These are phyloP conservation scores for Eretmochelys imbricata DNA, from an alignment of 2,113 vertebrate species.

Conservation along the genomic window DNA sequence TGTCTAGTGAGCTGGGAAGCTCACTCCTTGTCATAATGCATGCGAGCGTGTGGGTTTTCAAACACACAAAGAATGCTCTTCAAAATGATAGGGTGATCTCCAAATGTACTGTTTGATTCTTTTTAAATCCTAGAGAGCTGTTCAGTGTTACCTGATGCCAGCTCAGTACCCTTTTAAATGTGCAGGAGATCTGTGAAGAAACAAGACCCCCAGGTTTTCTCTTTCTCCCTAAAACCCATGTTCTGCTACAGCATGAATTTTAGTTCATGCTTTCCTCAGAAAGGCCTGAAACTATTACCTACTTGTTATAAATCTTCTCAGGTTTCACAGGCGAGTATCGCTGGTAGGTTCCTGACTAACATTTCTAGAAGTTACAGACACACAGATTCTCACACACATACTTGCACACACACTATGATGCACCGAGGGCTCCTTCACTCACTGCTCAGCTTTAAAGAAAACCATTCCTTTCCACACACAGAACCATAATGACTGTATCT, in stretches of 20 bases:
- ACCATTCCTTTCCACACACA: conserved; percentile 66
- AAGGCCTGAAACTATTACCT: conserved; percentile 84
- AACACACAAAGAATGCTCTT: neutral
- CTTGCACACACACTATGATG: conserved; percentile 58
- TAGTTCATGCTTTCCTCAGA: conserved; percentile 60
- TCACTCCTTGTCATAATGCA: neutral
- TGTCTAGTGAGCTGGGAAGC: rapidly evolving
- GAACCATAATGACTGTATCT: conserved; percentile 73
- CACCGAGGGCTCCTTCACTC: conserved; percentile 59
- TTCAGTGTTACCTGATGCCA: neutral
- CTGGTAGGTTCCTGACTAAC: conserved; percentile 66
- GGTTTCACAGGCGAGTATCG: conserved; percentile 82
- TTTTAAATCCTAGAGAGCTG: neutral
- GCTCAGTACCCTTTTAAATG: conserved; percentile 36
- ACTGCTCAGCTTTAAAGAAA: conserved; percentile 66
- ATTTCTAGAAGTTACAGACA: conserved; percentile 50
- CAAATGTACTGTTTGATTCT: rapidly evolving
- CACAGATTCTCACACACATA: conserved; percentile 53
- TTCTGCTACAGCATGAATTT: conserved; percentile 76
- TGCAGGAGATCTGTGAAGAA: conserved; percentile 51
- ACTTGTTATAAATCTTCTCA: conserved; percentile 88
- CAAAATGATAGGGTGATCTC: conserved; percentile 46
- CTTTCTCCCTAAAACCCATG: conserved; percentile 46
- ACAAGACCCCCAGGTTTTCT: conserved; percentile 63
- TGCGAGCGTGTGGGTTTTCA: neutral